A percentile compares a stretch with the other conserved stretches of the same genome.
Conservation (phyloP, 2,888 invertebrate genomes). For the Volucella bombylans region DNA sequence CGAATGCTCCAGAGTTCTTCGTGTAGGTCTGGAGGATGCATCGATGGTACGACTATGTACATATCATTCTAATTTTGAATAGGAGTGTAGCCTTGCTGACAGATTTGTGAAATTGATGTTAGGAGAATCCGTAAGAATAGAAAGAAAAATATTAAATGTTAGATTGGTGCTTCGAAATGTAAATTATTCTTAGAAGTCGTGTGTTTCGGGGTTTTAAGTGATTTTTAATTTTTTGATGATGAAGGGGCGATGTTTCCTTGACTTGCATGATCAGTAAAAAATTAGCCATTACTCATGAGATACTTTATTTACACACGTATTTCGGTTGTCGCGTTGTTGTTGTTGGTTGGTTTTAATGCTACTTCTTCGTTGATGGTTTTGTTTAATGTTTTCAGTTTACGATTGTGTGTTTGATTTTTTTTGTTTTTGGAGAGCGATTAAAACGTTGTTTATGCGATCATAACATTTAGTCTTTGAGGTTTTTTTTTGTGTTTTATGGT, state of each 20-base stretch:
- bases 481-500: no score
- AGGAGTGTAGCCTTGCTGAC: slow-evolving; percentile 29
- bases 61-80: slow-evolving; percentile 33
- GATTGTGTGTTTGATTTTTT: no score
- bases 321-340: neutral
- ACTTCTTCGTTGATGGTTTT: no score
- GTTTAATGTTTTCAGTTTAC: no score
- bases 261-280: slow-evolving; percentile 1
- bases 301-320: slow-evolving; percentile 8
- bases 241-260: slow-evolving; percentile 10
- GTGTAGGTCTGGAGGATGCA: slow-evolving; percentile 23
- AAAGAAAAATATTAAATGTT: neutral
- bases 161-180: slow-evolving; percentile 32
- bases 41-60: neutral
- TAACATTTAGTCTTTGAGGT: no score
- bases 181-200: slow-evolving; percentile 24
- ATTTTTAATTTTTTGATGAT: slow-evolving; percentile 46
- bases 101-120: slow-evolving; percentile 53
- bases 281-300: slow-evolving; percentile 17
- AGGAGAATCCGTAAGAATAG: slow-evolving; percentile 18
- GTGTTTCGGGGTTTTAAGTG: slow-evolving; percentile 36
- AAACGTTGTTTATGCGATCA: no score
- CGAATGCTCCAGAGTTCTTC: neutral
- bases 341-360: no score
- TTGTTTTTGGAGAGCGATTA: no score